Evolutionary conservation across 2,113 vertebrate species (phyloP).

Genomic region (Leptobrachium leishanense): DNA sequence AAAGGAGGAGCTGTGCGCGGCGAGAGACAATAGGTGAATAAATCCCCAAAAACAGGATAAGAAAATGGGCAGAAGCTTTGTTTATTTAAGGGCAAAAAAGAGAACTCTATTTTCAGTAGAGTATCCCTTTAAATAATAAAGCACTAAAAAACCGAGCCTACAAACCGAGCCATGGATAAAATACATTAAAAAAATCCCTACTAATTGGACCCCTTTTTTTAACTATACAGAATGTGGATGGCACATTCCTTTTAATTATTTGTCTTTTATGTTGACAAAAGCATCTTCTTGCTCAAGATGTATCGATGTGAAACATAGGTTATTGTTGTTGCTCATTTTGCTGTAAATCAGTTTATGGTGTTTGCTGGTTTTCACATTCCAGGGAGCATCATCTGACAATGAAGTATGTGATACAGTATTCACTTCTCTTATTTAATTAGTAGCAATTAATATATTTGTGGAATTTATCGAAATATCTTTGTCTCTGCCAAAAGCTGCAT

Average conservation of each 20-base stretch:
- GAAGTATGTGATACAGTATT: slow-evolving; percentile 28
- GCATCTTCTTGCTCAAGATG: slow-evolving; percentile 12
- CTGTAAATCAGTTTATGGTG: slow-evolving; percentile 35
- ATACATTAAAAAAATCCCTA: too few relatives aligned
- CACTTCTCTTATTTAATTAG: slow-evolving; percentile 14
- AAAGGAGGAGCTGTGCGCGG: too few relatives aligned
- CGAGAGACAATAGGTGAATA: too few relatives aligned
- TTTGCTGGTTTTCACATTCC: slow-evolving; percentile 40
- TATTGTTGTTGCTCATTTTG: slow-evolving; percentile 47
- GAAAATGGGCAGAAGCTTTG: too few relatives aligned
- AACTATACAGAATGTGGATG: too few relatives aligned
- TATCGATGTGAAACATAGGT: slow-evolving; percentile 31
- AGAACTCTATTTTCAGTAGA: too few relatives aligned
- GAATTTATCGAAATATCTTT: slow-evolving; percentile 33
- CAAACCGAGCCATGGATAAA: too few relatives aligned
- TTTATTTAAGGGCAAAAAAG: too few relatives aligned
- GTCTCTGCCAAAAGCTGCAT: slow-evolving; percentile 8
- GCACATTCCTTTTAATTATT: not conserved
- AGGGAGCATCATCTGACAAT: slow-evolving; percentile 13
- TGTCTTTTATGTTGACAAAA: not conserved
- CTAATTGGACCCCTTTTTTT: too few relatives aligned
- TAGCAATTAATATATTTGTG: slow-evolving; percentile 26
- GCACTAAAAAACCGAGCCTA: too few relatives aligned
- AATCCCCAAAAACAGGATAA: too few relatives aligned
- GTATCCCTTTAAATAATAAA: too few relatives aligned